phyloP scores from a whole-genome alignment of 2,888 invertebrate species.

The Rhopalosiphum nymphaeae region DNA sequence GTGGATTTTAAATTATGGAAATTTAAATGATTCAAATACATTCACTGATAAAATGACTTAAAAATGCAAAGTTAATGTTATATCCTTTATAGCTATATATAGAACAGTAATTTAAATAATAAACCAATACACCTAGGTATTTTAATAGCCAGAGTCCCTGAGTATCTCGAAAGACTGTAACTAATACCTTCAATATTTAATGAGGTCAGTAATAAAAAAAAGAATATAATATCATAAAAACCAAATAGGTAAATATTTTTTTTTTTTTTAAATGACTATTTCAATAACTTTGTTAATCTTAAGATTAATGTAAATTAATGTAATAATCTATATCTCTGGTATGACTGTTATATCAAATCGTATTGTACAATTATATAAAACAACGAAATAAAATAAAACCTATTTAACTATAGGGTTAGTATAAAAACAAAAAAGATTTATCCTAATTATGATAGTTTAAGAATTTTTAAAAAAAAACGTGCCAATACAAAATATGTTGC shows the following conservation, averaged over 20 bases:
- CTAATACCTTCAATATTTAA: background rate
- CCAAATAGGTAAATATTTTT: background rate
- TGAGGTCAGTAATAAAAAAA: background rate
- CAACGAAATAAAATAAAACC: background rate
- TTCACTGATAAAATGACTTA: constrained; percentile 5
- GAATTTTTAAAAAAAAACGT: background rate
- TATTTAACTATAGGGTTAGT: background rate
- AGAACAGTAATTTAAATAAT: constrained; percentile 2
- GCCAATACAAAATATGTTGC: background rate
- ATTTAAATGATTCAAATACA: background rate
- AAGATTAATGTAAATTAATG: background rate
- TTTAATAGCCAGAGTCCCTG: background rate
- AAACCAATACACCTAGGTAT: background rate
- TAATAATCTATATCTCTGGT: background rate
- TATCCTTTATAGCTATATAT: background rate
- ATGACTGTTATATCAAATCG: background rate
- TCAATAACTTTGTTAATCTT: background rate
- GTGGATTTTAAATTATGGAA: background rate
- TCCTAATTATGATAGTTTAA: background rate
- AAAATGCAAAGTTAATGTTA: constrained; percentile 11
- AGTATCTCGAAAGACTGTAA: background rate
- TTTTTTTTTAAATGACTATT: background rate
- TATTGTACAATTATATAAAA: background rate
- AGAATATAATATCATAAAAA: background rate
- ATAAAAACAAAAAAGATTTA: background rate